Conservation (phyloP, 1,140 invertebrate species). For the Ridgeia piscesae region DNA sequence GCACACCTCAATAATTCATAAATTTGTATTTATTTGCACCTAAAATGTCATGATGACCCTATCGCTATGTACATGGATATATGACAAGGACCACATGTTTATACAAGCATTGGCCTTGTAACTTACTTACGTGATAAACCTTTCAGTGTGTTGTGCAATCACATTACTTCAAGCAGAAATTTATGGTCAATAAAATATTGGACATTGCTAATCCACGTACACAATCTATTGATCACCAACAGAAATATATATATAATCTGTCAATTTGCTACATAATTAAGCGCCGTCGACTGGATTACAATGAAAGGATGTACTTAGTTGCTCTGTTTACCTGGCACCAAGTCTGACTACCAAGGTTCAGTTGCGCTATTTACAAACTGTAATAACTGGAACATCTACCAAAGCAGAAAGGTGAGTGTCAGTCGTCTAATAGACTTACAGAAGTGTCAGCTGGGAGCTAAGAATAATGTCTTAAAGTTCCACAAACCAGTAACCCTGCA, state of each 20-base stretch:
- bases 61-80: neutral
- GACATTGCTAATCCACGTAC: neutral
- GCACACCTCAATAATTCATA: neutral
- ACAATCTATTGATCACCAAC: neutral
- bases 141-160: neutral
- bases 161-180: neutral
- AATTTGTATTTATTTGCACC: neutral
- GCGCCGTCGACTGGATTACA: neutral
- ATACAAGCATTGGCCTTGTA: neutral
- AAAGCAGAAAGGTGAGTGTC: neutral
- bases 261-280: neutral
- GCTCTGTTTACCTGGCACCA: neutral
- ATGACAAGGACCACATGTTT: neutral
- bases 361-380: neutral
- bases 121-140: neutral
- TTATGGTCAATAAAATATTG: conserved; percentile 2
- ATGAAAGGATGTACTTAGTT: neutral
- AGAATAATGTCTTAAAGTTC: neutral
- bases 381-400: too few relatives aligned
- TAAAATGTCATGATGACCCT: neutral
- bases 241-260: neutral
- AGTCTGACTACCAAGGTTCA: neutral
- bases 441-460: neutral
- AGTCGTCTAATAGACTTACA: neutral
- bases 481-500: neutral